Conservation (phyloP, 1,140 invertebrate species). For the Dreissena rostriformis region DNA sequence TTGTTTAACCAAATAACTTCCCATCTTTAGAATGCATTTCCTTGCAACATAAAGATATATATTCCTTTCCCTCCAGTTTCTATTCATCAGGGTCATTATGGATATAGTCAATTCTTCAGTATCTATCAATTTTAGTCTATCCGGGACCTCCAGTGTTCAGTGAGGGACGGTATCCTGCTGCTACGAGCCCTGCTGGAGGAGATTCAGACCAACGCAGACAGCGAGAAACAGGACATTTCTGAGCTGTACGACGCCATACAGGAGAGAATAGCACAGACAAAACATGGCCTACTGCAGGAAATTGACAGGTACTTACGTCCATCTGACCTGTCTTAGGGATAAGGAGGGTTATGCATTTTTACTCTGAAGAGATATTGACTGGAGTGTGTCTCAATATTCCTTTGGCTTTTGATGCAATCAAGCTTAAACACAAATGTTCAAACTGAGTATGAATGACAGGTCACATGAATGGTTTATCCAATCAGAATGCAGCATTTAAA, state of each 20-base stretch:
- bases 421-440: not conserved
- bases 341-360: no score
- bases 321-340: no score
- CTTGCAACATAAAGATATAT: no score
- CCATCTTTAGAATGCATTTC: no score
- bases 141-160: slow-evolving; percentile 72
- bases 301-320: slow-evolving; percentile 62
- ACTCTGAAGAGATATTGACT: no score
- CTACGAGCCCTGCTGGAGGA: slow-evolving; percentile 69
- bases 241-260: slow-evolving; percentile 63
- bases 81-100: no score
- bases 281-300: slow-evolving; percentile 65
- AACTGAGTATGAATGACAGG: not conserved
- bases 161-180: slow-evolving; percentile 66
- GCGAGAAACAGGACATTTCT: slow-evolving; percentile 64
- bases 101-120: not conserved
- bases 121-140: slow-evolving; percentile 63
- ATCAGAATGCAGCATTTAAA: not conserved
- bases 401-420: not conserved
- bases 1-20: no score
- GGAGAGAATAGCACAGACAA: slow-evolving; percentile 68
- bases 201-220: slow-evolving; percentile 66
- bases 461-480: not conserved
- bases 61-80: no score
- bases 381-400: no score